These are phyloP conservation scores for Isaurus tuberculatus DNA, from an alignment of 92 coral and sea anemone species.

Conservation along the genomic window DNA sequence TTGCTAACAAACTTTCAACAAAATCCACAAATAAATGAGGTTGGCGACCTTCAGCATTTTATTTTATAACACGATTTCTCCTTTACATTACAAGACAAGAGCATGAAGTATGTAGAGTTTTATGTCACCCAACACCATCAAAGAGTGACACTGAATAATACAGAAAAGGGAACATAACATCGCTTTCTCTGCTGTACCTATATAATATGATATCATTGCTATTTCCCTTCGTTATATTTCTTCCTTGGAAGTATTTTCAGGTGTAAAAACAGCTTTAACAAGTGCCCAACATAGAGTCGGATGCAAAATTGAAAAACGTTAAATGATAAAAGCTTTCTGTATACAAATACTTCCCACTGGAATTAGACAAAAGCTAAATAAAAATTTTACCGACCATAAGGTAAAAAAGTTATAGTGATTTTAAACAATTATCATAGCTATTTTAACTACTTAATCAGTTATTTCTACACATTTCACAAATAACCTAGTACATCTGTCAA, in stretches of 20 bases:
- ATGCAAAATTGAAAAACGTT: background rate
- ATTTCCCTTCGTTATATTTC: no score
- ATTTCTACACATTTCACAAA: background rate
- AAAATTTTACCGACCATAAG: background rate
- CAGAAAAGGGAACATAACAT: background rate
- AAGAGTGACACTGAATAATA: background rate
- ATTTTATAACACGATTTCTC: background rate
- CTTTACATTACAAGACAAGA: background rate
- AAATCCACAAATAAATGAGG: background rate
- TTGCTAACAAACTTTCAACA: background rate
- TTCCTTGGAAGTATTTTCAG: no score
- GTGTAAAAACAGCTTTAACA: no score
- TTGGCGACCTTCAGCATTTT: background rate
- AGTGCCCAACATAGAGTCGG: background rate
- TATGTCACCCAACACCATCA: background rate
- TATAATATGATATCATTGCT: no score
- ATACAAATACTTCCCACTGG: background rate
- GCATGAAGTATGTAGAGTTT: background rate
- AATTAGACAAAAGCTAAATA: background rate
- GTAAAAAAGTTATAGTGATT: background rate
- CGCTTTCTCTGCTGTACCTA: background rate
- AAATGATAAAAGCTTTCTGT: background rate
- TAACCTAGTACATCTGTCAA: background rate
- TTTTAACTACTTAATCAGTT: background rate
- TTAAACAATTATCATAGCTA: background rate